These are phyloP conservation scores for Tachina lurida DNA, from an alignment of 2,888 invertebrate genomes.

Conservation along the genomic window DNA sequence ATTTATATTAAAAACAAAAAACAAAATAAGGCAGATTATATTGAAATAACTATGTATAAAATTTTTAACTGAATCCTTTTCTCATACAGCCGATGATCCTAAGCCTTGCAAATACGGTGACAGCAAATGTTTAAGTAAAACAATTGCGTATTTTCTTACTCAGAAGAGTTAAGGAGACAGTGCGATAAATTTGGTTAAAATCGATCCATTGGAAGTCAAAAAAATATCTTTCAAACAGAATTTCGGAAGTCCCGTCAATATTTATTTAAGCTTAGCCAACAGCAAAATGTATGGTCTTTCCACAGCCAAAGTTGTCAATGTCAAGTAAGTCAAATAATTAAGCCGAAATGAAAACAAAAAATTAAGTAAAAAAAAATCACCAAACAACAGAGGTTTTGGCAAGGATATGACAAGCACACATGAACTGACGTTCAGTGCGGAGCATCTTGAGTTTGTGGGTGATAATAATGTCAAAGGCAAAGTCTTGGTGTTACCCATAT, in stretches of 20 bases:
- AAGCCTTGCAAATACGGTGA: constrained; percentile 78
- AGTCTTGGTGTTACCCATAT: constrained; percentile 80
- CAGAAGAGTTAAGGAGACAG: constrained; percentile 73
- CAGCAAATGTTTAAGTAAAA: constrained; percentile 74
- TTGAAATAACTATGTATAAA: too few relatives aligned
- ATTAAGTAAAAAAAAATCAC: not conserved
- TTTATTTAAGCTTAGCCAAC: constrained; percentile 78
- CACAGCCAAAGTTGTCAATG: constrained; percentile 69
- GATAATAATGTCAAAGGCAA: constrained; percentile 79
- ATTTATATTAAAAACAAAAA: too few relatives aligned
- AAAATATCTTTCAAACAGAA: constrained; percentile 78
- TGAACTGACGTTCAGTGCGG: constrained; percentile 66
- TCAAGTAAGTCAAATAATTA: constrained; percentile 72
- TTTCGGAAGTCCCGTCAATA: constrained; percentile 79
- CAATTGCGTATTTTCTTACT: constrained; percentile 70
- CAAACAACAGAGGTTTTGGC: constrained; percentile 74
- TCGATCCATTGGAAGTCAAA: constrained; percentile 78
- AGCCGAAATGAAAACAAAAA: not conserved
- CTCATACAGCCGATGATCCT: constrained; percentile 75
- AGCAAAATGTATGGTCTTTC: constrained; percentile 76
- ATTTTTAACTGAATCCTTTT: not conserved
- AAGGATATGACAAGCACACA: constrained; percentile 72
- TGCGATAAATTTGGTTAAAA: constrained; percentile 75
- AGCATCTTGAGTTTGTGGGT: constrained; percentile 69
- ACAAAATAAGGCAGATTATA: too few relatives aligned